Percentiles rank a stretch among this genome's conserved stretches.
These are phyloP conservation scores for Meandrusa payeni DNA, from an alignment of 2,888 invertebrate genomes.

Conservation along the genomic window DNA sequence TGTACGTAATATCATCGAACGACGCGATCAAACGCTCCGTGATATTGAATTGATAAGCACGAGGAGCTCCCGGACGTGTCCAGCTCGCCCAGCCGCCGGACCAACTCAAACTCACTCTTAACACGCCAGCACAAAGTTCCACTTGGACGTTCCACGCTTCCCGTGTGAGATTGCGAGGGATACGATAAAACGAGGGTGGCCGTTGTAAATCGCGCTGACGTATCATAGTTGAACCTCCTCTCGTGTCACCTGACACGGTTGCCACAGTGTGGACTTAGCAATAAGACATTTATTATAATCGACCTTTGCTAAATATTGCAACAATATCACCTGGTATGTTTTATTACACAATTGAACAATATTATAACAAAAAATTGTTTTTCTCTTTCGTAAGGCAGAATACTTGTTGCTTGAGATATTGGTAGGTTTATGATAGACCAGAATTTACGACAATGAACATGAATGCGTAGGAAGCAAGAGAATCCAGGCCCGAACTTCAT, in stretches of 20 bases:
- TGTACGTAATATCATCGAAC: slow-evolving; percentile 51
- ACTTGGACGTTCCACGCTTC: slow-evolving; percentile 9
- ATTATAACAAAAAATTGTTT: no score
- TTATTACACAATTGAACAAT: no score
- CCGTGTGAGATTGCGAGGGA: slow-evolving; percentile 29
- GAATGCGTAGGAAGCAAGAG: no score
- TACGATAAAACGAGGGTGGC: slow-evolving; percentile 69
- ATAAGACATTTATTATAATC: slow-evolving; percentile 10
- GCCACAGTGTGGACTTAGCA: slow-evolving; percentile 45
- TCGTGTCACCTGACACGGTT: slow-evolving; percentile 66
- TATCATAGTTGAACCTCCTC: slow-evolving; percentile 60
- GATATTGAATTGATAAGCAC: slow-evolving; percentile 69
- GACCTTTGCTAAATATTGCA: no score
- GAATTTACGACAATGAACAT: no score
- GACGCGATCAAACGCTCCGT: slow-evolving; percentile 61
- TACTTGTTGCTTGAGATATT: no score
- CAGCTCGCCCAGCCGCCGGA: no score
- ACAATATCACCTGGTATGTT: no score
- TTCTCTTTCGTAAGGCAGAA: no score
- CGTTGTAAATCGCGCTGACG: slow-evolving; percentile 71
- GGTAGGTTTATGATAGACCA: no score
- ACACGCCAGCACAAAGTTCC: slow-evolving; percentile 20
- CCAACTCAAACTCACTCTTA: no score
- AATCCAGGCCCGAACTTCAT: no score
- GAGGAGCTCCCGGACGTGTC: slow-evolving; percentile 35